phyloP scores from a whole-genome alignment of 2,888 invertebrate species.

The Luperina nickerlii region DNA sequence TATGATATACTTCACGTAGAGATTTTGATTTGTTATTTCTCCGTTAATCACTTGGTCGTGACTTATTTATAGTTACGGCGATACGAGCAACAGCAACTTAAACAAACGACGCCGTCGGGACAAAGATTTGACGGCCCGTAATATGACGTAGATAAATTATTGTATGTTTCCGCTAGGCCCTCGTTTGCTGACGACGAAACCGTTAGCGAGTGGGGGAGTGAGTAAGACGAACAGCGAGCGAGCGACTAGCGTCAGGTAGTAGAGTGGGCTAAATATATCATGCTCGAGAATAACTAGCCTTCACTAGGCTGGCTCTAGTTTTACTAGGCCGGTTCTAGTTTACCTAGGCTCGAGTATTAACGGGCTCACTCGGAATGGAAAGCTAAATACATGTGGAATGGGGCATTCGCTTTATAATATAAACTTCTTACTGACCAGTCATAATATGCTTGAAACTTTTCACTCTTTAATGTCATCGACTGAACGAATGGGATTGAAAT shows the following conservation, averaged over 20 bases:
- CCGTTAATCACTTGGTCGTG: background rate
- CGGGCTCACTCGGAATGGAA: slow-evolving; percentile 19
- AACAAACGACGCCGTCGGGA: background rate
- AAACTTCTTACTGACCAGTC: slow-evolving; percentile 36
- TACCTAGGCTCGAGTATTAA: slow-evolving; percentile 17
- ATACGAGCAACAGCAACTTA: background rate
- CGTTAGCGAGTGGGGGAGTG: slow-evolving; percentile 50
- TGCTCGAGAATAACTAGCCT: slow-evolving; percentile 19
- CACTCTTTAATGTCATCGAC: slow-evolving; percentile 43
- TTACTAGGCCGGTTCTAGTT: background rate
- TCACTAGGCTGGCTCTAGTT: background rate
- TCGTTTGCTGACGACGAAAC: slow-evolving; percentile 61
- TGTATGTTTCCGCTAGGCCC: slow-evolving; percentile 54
- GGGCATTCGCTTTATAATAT: slow-evolving; percentile 56
- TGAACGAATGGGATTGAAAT: slow-evolving; percentile 49
- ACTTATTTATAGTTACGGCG: background rate
- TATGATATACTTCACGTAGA: background rate
- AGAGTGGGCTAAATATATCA: slow-evolving; percentile 35
- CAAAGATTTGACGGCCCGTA: background rate
- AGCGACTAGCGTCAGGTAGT: slow-evolving; percentile 57
- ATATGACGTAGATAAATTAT: slow-evolving; percentile 24
- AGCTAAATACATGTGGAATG: slow-evolving; percentile 55
- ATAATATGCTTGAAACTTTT: slow-evolving; percentile 51
- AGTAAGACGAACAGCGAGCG: slow-evolving; percentile 48
- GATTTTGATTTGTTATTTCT: background rate